phyloP scores from a whole-genome alignment of 2,113 vertebrate genomes.

The Pelvicachromis taeniatus region DNA sequence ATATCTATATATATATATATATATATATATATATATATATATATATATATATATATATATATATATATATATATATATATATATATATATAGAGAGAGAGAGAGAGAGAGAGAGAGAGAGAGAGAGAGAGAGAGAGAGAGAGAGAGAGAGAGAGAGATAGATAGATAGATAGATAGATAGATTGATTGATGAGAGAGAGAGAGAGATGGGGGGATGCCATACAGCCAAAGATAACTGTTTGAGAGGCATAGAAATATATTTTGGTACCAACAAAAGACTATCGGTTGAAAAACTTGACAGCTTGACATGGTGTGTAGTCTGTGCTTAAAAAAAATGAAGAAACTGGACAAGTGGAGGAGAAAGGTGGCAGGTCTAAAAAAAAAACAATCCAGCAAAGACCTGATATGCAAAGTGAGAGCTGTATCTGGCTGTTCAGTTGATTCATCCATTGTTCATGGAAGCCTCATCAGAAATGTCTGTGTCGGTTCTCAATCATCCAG shows the following conservation, averaged over 20 bases:
- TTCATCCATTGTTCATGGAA: neutral
- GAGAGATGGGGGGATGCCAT: neutral
- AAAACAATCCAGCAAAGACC: neutral
- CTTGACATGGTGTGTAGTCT: neutral
- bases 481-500: neutral
- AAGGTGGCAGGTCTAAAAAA: neutral
- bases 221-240: neutral
- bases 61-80: too few relatives aligned
- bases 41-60: too few relatives aligned
- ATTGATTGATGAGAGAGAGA: neutral
- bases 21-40: too few relatives aligned
- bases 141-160: too few relatives aligned
- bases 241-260: neutral
- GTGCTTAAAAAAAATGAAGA: neutral
- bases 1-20: too few relatives aligned
- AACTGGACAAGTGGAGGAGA: neutral
- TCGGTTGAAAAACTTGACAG: neutral
- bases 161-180: neutral
- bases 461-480: neutral
- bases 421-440: neutral
- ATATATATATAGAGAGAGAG: too few relatives aligned
- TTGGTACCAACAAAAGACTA: neutral
- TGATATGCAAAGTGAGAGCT: too few relatives aligned
- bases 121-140: too few relatives aligned
- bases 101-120: too few relatives aligned